Evolutionary conservation across 1,140 invertebrate genomes (phyloP).

Genomic region (Grapholita molesta): DNA sequence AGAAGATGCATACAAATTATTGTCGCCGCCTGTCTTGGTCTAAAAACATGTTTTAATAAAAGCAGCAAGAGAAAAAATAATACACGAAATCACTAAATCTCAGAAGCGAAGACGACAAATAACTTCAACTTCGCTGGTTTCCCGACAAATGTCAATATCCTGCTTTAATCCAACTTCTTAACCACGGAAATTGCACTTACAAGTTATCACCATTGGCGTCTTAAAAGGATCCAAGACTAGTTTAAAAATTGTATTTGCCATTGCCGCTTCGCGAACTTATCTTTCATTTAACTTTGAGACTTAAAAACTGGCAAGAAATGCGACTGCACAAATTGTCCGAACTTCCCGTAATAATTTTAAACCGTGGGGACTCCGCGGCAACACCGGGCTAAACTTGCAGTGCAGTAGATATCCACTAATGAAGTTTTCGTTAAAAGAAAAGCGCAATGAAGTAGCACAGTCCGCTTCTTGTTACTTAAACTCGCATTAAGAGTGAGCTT

Average conservation of each 20-base stretch:
- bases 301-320: constrained; percentile 48
- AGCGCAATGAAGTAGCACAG: background rate
- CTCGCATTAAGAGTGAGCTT: background rate
- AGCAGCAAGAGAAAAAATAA: no score
- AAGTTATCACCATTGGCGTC: background rate
- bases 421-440: constrained; percentile 9
- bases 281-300: constrained; percentile 56
- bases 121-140: constrained; percentile 24
- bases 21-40: no score
- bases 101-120: constrained; percentile 33
- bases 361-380: constrained; percentile 11
- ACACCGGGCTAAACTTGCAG: constrained; percentile 13
- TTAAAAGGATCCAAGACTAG: constrained; percentile 24
- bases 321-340: constrained; percentile 43
- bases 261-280: constrained; percentile 42
- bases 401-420: constrained; percentile 13
- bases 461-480: constrained; percentile 1
- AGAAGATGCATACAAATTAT: no score
- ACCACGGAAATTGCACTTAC: background rate
- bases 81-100: constrained; percentile 43
- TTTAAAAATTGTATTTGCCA: constrained; percentile 38
- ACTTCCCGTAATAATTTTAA: constrained; percentile 34
- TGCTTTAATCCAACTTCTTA: constrained; percentile 19
- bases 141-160: constrained; percentile 29
- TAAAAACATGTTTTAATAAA: no score